phyloP scores from a whole-genome alignment of 2,797 vertebrate genomes.

The Muscicapa striata region DNA sequence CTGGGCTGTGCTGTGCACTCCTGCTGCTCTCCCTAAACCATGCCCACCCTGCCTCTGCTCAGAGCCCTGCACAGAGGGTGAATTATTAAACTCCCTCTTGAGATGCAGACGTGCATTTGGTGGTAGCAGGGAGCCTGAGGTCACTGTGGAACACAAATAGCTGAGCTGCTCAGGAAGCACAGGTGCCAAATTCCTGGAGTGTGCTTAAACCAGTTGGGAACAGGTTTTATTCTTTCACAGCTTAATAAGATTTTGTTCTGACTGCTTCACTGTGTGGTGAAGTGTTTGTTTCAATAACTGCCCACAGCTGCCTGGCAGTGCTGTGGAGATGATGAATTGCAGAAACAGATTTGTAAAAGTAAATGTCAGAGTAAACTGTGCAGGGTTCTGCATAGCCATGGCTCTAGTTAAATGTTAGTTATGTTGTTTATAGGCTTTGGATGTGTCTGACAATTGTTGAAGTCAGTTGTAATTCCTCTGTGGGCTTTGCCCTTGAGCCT shows the following conservation, averaged over 20 bases:
- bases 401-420: not conserved
- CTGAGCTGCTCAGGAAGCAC: not conserved
- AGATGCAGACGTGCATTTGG: not conserved
- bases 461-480: not conserved
- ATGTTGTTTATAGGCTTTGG: not conserved
- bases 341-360: not conserved
- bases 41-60: not conserved
- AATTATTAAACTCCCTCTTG: not conserved
- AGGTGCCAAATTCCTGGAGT: not conserved
- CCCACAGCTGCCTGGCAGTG: not conserved
- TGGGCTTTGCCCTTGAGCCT: not conserved
- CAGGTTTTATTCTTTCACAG: not conserved
- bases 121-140: not conserved
- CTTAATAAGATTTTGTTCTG: not conserved
- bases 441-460: not conserved
- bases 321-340: not conserved
- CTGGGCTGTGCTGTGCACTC: not conserved
- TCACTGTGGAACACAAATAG: fast-evolving
- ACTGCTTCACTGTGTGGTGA: not conserved
- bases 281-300: not conserved
- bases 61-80: not conserved
- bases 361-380: not conserved
- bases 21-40: not conserved
- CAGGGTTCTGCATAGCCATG: not conserved
- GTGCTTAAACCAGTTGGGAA: not conserved